Base-by-base conservation (phyloP, 2,888 invertebrate species). In the Xestia c-nigrum region DNA sequence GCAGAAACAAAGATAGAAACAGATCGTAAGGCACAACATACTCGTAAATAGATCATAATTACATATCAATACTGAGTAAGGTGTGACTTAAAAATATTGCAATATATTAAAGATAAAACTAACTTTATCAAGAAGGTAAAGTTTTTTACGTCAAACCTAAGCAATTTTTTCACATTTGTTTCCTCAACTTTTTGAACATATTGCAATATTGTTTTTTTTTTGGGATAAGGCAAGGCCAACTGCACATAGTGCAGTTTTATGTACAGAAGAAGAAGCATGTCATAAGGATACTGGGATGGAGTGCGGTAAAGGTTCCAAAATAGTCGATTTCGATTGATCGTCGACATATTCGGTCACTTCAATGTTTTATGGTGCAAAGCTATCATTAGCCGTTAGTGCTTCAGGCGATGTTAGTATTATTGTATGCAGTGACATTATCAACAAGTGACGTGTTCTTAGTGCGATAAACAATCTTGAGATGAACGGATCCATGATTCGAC, bases 341-440 rank as follows among this genome's bases (percentile, higher is more conserved):
- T 61, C 65, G 82, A 88, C 85, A 76, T 71, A 57, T 78, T 80
- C 72, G 69, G 74, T 80, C 57, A 72, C 74, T 77, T 75, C 63
- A 52, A 81, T 57, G 64, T n/a, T 65, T 65, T 47, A 61, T 4
- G 50, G 83, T 88, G 87, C 86, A 82, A 86, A 85, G 87, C 85
- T 74, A 71, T 77, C n/a, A 57, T 77, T 80, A 74, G 43, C 64
- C n/a, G 61, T 83, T 72, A 81, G 81, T 87, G 83, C 80, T 80
- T 80, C 43, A 82, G 81, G 82, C 75, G 67, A 76, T 78, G 68
- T 83, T 87, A 88, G 77, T 81, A 78, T 75, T 74, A 66, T 67
- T 71, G 68, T 55, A 83, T 82, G 85, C 75, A 77, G 80, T 85
- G 76, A 79, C 70, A 76, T 76, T 72, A 76, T 78, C 64, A 77